Percentiles rank a stretch among this genome's conserved stretches.
Conservation (phyloP, 1,140 invertebrate genomes). For the Proctacanthus coquilletti region DNA sequence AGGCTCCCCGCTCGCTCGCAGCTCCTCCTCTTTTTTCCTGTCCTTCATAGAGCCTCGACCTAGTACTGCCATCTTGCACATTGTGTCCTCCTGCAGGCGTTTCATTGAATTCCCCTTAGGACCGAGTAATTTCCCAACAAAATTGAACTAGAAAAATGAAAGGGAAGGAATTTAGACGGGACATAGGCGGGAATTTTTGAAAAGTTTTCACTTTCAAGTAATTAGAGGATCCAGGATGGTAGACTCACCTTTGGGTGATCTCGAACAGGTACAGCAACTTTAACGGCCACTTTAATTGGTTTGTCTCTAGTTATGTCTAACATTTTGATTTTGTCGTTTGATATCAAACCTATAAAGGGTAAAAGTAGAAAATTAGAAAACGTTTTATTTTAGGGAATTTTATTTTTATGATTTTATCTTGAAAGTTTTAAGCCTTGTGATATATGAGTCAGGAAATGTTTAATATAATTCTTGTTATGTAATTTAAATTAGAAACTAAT, state of each 20-base stretch:
- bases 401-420: too few species aligned
- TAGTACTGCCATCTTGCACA: constrained; percentile 84
- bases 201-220: too few species aligned
- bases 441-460: too few species aligned
- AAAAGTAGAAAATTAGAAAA: too few species aligned
- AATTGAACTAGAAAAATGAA: constrained; percentile 60
- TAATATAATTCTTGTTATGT: too few species aligned
- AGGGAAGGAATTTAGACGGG: neutral
- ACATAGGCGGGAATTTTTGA: too few species aligned
- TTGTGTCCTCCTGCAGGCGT: constrained; percentile 77
- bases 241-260: constrained; percentile 69
- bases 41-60: constrained; percentile 83
- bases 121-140: constrained; percentile 80
- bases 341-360: too few species aligned
- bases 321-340: constrained; percentile 43
- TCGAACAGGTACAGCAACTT: constrained; percentile 61
- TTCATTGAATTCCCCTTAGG: constrained; percentile 85
- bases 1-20: constrained; percentile 64
- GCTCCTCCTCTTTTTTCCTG: constrained; percentile 78
- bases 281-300: constrained; percentile 63
- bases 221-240: neutral
- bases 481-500: too few species aligned
- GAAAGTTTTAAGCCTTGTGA: too few species aligned
- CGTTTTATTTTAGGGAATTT: too few species aligned
- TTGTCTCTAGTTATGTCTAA: constrained; percentile 70